phyloP scores from a whole-genome alignment of 2,113 vertebrate genomes.

The Lontra canadensis region DNA sequence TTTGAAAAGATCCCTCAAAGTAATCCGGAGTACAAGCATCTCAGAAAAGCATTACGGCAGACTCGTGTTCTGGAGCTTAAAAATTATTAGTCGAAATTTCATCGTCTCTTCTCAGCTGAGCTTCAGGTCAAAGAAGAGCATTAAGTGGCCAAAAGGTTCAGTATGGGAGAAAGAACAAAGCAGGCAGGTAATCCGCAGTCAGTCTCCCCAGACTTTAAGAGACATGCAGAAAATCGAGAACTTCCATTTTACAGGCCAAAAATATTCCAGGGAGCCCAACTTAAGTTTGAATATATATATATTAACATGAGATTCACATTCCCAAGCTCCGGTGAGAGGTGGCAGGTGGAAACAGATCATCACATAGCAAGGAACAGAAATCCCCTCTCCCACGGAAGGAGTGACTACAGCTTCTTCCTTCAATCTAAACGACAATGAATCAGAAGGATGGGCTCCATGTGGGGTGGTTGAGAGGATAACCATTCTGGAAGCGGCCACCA shows the following conservation, averaged over 20 bases:
- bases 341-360: constrained; percentile 40
- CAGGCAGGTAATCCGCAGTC: neutral
- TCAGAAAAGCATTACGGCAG: neutral
- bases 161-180: neutral
- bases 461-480: neutral
- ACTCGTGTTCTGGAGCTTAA: neutral
- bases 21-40: neutral
- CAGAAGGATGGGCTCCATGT: neutral
- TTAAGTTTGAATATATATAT: constrained; percentile 21
- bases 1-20: neutral
- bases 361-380: neutral
- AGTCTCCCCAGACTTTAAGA: neutral
- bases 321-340: neutral
- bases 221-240: neutral
- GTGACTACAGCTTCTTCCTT: neutral
- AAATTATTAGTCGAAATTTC: neutral
- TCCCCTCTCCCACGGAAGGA: neutral
- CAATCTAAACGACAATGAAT: neutral
- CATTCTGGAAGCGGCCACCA: neutral
- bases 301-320: constrained; percentile 9
- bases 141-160: neutral
- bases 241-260: neutral
- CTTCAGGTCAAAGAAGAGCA: neutral
- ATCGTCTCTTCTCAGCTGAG: neutral
- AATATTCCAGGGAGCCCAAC: neutral